Evolutionary conservation across 92 coral and sea anemone genomes (phyloP).

Genomic region (Phenganax marumi): DNA sequence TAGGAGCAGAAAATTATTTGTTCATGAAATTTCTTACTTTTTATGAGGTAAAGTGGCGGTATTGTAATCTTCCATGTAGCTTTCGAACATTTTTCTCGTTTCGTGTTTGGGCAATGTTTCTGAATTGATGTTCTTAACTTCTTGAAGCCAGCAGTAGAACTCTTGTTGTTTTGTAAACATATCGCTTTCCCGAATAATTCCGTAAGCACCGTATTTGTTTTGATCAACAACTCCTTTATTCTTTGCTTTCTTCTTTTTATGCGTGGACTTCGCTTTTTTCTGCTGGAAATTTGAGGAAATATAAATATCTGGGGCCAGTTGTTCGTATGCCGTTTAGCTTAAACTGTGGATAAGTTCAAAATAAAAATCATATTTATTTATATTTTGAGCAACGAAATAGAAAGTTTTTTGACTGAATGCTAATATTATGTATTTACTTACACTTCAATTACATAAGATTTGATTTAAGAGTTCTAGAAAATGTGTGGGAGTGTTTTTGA

Average conservation of each 20-base stretch:
- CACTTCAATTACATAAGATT: too few species aligned
- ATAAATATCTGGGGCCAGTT: too few species aligned
- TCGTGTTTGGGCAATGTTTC: slow-evolving; percentile 81
- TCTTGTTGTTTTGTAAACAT: slow-evolving; percentile 90
- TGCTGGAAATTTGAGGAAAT: neutral
- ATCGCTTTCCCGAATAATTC: slow-evolving; percentile 80
- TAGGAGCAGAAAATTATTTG: too few species aligned
- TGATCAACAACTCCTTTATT: slow-evolving; percentile 69
- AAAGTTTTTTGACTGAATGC: too few species aligned
- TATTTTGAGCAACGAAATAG: too few species aligned
- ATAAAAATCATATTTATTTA: too few species aligned
- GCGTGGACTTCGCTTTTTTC: slow-evolving; percentile 49
- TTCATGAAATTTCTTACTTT: slow-evolving; percentile 57
- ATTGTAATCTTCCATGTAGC: slow-evolving; percentile 88
- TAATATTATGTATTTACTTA: too few species aligned
- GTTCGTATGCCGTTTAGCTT: too few species aligned
- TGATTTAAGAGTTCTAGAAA: too few species aligned
- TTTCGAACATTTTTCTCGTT: slow-evolving; percentile 83
- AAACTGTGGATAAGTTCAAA: too few species aligned
- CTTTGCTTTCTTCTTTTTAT: slow-evolving; percentile 55
- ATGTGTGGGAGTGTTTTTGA: too few species aligned
- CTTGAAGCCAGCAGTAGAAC: slow-evolving; percentile 88
- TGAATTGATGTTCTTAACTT: slow-evolving; percentile 72
- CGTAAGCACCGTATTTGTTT: slow-evolving; percentile 89
- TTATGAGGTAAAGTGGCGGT: slow-evolving; percentile 95